A percentile compares a stretch with the other conserved stretches of the same genome.
phyloP scores from a whole-genome alignment of 2,888 invertebrate genomes.

The Cephalotes varians region DNA sequence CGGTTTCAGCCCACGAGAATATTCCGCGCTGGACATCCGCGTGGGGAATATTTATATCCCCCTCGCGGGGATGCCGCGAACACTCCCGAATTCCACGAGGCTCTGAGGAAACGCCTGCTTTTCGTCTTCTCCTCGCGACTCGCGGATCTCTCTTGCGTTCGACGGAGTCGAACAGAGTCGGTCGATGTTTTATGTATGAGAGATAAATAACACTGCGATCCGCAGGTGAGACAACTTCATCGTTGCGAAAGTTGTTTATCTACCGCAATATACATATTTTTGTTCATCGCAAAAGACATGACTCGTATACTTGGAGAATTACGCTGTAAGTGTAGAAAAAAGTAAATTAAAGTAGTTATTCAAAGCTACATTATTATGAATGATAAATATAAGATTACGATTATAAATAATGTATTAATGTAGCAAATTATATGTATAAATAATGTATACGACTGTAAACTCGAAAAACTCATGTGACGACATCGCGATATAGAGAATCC shows the following conservation, averaged over 20 bases:
- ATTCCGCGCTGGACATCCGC: slow-evolving; percentile 37
- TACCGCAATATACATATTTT: background rate
- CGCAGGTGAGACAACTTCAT: background rate
- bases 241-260: slow-evolving; percentile 15
- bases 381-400: background rate
- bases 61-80: slow-evolving; percentile 4
- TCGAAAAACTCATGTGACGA: background rate
- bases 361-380: background rate
- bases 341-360: background rate
- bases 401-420: background rate
- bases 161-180: background rate
- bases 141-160: slow-evolving; percentile 3
- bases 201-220: slow-evolving; percentile 18
- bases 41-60: slow-evolving; percentile 46
- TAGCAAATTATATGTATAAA: no score
- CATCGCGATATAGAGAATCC: no score
- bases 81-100: slow-evolving; percentile 4
- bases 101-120: slow-evolving; percentile 15
- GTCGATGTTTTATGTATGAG: slow-evolving; percentile 4
- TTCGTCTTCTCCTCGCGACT: background rate
- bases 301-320: background rate
- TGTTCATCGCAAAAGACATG: background rate
- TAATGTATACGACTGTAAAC: background rate
- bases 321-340: background rate
- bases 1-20: slow-evolving; percentile 8